A percentile compares a stretch with the other conserved stretches of the same genome.
Conservation (phyloP, 2,113 vertebrate genomes). For the Numida meleagris region DNA sequence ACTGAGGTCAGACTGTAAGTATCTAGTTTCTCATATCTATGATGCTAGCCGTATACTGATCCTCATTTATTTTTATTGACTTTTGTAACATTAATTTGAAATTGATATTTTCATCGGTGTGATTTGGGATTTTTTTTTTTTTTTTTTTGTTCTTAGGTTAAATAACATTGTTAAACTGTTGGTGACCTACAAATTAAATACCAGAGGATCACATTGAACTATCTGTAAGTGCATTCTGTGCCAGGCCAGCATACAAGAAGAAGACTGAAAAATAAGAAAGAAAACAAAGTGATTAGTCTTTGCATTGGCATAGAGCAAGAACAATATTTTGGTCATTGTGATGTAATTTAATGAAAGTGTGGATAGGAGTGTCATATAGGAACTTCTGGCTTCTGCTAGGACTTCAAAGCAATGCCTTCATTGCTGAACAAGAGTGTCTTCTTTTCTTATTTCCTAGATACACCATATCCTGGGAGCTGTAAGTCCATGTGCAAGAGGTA, state of each 20-base stretch:
- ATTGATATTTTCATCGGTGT: not conserved
- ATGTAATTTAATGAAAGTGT: not conserved
- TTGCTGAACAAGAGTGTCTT: fast-evolving
- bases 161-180: not conserved
- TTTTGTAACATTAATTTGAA: not conserved
- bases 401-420: not conserved
- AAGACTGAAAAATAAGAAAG: not conserved
- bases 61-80: not conserved
- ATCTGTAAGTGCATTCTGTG: not conserved
- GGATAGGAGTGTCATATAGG: fast-evolving
- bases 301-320: not conserved
- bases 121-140: not conserved
- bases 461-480: fast-evolving
- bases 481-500: too few relatives aligned
- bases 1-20: not conserved
- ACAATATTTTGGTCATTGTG: not conserved
- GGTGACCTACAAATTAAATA: not conserved
- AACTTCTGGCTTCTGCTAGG: not conserved
- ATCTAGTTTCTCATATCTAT: not conserved
- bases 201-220: not conserved
- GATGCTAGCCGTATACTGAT: not conserved
- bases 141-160: not conserved
- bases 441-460: not conserved
- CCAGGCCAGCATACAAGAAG: not conserved
- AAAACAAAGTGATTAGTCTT: fast-evolving